Base-by-base conservation (phyloP, 2,113 vertebrate genomes). In the Passer montanus region DNA sequence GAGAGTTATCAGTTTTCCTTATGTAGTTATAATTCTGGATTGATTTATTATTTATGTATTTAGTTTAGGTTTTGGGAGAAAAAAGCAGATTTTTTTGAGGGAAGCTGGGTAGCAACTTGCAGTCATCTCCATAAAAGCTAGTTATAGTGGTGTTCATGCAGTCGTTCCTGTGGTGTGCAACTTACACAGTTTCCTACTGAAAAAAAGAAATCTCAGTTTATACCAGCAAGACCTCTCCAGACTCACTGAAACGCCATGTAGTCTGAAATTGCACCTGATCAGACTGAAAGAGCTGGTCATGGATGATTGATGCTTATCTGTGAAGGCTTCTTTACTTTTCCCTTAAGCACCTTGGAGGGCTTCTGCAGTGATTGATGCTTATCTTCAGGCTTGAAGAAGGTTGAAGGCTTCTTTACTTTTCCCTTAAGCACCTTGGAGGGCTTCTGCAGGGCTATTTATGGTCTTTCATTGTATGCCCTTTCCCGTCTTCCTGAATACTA, bases 401-500 rank as follows among this genome's bases (percentile, higher is more conserved):
- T n/a, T 81, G 87, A 95, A 95, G 89, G 55, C 43, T 78, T 93
- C 91, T 90, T 96, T 89, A 59, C 72, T 81, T 94, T 88, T 84
- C 62, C 70, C 60, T 94, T 90, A 97, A 95, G 91, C 83, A 97
- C 93, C 97, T 98, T 97, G 92, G 88, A 96, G 85, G 93, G 92
- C 89, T 98, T 98, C 91, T 98, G 94, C 95, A 78, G 78, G 91
- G 96, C 81, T 96, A 39, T 97, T 95, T 96, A 92, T 58, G 69
- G 31, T 95, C 95, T 97, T 96, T 86, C 93, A 74, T 95, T 97
- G 73, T 94, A 79, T 35, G 31, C 85, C 82, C 84, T 93, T 91
- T 95, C 87, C 95, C 94, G 87, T 96, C 94, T 97, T 96, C 64
- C 90, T 96, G 91, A 97, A 96, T 96, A 81, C 97, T 95, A 75